Evolutionary conservation across 2,888 invertebrate genomes (phyloP), one percentile per base, ranked within the genome.

Genomic region (Watsonalla cultraria): DNA sequence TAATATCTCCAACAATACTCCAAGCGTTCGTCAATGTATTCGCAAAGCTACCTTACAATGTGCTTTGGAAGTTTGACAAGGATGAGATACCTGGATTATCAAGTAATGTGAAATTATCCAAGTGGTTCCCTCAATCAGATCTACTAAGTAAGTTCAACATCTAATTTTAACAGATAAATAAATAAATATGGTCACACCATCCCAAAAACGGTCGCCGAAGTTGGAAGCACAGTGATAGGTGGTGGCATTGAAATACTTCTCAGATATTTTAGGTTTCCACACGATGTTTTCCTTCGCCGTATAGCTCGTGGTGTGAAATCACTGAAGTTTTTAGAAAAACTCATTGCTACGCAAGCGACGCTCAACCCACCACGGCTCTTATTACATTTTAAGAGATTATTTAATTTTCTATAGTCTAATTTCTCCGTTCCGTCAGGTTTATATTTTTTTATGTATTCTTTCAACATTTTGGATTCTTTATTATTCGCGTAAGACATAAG

Each of bases 61-160:
- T 89, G 5, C 57, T 90, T 5, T 86, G 84, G 84, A 85, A 84
- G 58, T 83, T 75, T 73, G 74, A 80, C 54, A 61, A 62, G 0
- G 78, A 81, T 9, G 60, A 55, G 15, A 56, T 80, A 53, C 65
- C 65, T 2, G 64, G 61, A 5, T 50, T 60, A 11, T 72, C 84
- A 0, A 48, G 61, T 6, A 87, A 89, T 57, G 74, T 89, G 0
- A 78, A 51, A 34, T 46, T 57, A 15, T 45, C 14, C 0, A 56
- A 54, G 8, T 54, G 56, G 54, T 56, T 61, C 0, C 54, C 59
- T 1, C 51, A 59, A 15, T 34, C 56, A n/a, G 61, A 57, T 46
- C 15, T 61, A 5, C 54, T 59, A 0, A 48, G 61, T 61, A 35
- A 57, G 59, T 58, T 14, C 42, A 6, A n/a, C n/a, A 7, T 14